phyloP scores from a whole-genome alignment of 2,888 invertebrate species.

The Eupelmus urozonus region DNA sequence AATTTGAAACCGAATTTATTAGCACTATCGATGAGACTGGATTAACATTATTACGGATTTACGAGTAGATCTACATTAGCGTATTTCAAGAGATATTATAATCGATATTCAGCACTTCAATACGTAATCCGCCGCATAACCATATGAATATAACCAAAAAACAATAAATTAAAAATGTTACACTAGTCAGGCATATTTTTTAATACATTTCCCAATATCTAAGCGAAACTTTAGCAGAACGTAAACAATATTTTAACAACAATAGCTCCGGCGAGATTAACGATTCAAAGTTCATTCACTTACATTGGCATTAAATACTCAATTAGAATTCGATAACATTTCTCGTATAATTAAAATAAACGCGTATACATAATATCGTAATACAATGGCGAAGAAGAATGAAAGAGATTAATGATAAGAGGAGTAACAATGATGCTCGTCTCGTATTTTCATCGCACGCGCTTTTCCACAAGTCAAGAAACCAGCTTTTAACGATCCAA shows the following conservation, averaged over 20 bases:
- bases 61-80: neutral
- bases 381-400: constrained; percentile 6
- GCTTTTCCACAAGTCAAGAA: constrained; percentile 54
- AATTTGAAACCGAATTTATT: neutral
- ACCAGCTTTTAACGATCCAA: constrained; percentile 70
- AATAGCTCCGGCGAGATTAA: neutral
- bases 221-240: no score
- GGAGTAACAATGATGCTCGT: constrained; percentile 29
- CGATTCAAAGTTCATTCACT: constrained; percentile 13
- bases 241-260: no score
- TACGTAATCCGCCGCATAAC: neutral
- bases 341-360: constrained; percentile 40
- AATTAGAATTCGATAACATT: constrained; percentile 36
- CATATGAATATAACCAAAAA: no score
- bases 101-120: constrained; percentile 22
- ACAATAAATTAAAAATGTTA: no score
- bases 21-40: neutral
- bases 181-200: no score
- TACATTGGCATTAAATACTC: constrained; percentile 7
- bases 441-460: constrained; percentile 41
- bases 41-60: neutral
- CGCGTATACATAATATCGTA: constrained; percentile 22
- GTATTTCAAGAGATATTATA: constrained; percentile 10
- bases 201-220: no score
- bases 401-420: constrained; percentile 54